Conservation (phyloP, 2,888 invertebrate species). For the Drosophila silvestris region DNA sequence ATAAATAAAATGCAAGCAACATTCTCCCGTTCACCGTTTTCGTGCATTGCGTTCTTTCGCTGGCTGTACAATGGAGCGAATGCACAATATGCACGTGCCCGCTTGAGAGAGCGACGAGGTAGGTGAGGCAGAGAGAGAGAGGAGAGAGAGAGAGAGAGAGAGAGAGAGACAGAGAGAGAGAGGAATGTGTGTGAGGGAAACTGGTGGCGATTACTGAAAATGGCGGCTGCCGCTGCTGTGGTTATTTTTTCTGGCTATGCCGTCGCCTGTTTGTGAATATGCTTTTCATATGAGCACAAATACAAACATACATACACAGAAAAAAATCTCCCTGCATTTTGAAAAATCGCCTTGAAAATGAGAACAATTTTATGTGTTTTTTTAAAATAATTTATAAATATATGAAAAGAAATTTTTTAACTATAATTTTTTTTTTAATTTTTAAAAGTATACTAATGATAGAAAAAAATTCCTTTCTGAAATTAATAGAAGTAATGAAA, state of each 20-base stretch:
- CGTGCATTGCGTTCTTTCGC: conserved; percentile 3
- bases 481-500: too few relatives aligned
- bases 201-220: conserved; percentile 9
- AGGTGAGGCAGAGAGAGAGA: too few relatives aligned
- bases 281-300: neutral
- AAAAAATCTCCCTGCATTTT: neutral
- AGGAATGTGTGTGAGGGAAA: neutral
- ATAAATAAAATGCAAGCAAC: conserved; percentile 11
- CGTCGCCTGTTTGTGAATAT: conserved; percentile 1
- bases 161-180: neutral
- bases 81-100: conserved; percentile 13
- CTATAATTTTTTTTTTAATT: neutral
- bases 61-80: conserved; percentile 1
- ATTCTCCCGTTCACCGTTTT: conserved; percentile 4
- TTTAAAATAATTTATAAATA: neutral
- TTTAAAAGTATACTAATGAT: neutral
- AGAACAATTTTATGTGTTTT: neutral
- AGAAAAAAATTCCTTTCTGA: too few relatives aligned
- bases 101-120: neutral
- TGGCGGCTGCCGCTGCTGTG: neutral
- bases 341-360: neutral
- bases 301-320: neutral
- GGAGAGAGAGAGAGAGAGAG: neutral
- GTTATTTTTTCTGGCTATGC: neutral
- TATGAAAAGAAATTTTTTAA: neutral